Base-by-base conservation (phyloP, 2,113 vertebrate species). In the Lampris megalopsis region DNA sequence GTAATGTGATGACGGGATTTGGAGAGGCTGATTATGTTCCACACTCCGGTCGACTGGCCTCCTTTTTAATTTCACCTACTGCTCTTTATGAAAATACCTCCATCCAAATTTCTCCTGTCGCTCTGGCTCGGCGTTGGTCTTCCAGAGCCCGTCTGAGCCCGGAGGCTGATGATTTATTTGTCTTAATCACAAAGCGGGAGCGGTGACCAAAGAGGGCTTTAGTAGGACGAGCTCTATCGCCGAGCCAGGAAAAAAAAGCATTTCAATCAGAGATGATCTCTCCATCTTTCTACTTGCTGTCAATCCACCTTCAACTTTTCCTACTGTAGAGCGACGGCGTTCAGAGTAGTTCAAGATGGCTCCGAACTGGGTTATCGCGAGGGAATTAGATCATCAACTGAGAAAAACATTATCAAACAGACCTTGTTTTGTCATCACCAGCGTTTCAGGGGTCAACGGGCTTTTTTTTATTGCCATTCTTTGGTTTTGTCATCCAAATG, bases 161-260 rank as follows among this genome's bases (percentile, higher is more conserved):
- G 85, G 77, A 24, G 24, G 80, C 68, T 43, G 2, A 2, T 47
- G 62, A 78, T 86, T 87, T 85, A 90, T 88, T 90, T 89, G 67
- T 82, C 62, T 84, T 86, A 81, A 89, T 90, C 84, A 86, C 81
- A 83, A 83, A 83, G 52, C 71, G 9, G 6, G 78, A 71, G 81
- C 57, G 2, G 72, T 79, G 75, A 86, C 75, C 71, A 81, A 71
- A 54, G 40, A 48, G 6, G 9, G 48, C 71, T 85, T 80, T 24
- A 24, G 24, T 24, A 82, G 75, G 61, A 69, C 64, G 83, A 73
- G 42, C 86, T 78, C 81, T 54, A 84, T 76, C 37, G 63, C n/a
- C 37, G 57, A 81, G 75, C 85, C 84, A 57, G 78, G 76, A 87
- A 88, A 90, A 84, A 68, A 82, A 85, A 82, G 59, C 62, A 41